A percentile compares a stretch with the other conserved stretches of the same genome.
phyloP scores from a whole-genome alignment of 2,888 invertebrate genomes.

The Dynastes tityus region DNA sequence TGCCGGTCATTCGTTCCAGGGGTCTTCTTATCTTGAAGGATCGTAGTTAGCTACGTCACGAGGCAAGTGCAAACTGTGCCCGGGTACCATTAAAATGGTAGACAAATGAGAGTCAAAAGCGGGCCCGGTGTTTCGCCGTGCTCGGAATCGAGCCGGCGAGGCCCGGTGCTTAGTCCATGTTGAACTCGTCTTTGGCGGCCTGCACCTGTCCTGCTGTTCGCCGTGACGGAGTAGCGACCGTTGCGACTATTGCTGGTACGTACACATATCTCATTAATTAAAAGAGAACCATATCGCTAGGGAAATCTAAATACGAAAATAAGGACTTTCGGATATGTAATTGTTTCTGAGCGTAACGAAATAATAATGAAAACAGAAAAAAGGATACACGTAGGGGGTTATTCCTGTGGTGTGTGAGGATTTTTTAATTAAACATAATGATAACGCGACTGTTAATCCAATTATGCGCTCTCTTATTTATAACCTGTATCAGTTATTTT shows the following conservation, averaged over 20 bases:
- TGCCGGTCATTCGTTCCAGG: constrained; percentile 47
- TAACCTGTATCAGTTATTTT: constrained; percentile 5
- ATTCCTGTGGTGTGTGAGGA: constrained; percentile 36
- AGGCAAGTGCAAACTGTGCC: constrained; percentile 57
- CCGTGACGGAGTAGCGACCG: constrained; percentile 60
- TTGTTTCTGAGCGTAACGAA: constrained; percentile 47
- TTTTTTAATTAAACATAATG: constrained; percentile 39
- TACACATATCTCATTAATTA: constrained; percentile 59
- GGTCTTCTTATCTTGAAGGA: constrained; percentile 54
- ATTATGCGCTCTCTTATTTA: constrained; percentile 17
- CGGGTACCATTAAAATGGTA: constrained; percentile 56
- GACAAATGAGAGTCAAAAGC: constrained; percentile 58
- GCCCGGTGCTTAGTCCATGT: constrained; percentile 55
- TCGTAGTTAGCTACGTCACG: constrained; percentile 59
- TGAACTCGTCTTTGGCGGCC: constrained; percentile 44
- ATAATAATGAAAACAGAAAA: constrained; percentile 43
- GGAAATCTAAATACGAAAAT: constrained; percentile 59
- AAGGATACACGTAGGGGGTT: constrained; percentile 34
- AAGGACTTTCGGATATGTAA: constrained; percentile 54
- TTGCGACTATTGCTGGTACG: constrained; percentile 57
- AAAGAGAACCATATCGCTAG: constrained; percentile 54
- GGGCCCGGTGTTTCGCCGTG: constrained; percentile 44
- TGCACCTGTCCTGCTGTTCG: constrained; percentile 58
- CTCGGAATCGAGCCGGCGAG: constrained; percentile 42
- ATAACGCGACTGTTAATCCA: constrained; percentile 31